Percentiles rank a stretch among this genome's conserved stretches.
Evolutionary conservation across 2,888 invertebrate genomes (phyloP).

Genomic region (Drosophila birchii): DNA sequence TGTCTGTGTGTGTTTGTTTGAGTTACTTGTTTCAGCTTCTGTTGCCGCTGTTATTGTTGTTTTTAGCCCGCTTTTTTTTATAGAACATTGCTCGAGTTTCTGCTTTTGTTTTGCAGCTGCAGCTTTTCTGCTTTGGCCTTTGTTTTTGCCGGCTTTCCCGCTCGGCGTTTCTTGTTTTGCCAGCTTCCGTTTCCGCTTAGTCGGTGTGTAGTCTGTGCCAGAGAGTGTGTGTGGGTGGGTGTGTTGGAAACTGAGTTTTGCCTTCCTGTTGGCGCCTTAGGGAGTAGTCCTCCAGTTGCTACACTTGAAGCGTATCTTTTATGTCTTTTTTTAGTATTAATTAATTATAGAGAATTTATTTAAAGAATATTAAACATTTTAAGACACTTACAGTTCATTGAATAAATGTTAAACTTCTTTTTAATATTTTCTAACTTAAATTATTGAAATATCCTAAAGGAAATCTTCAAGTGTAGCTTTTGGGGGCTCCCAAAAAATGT

Average conservation of each 20-base stretch:
- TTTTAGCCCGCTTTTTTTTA: constrained; percentile 23
- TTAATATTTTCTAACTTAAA: too few relatives aligned
- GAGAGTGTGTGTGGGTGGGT: constrained; percentile 29
- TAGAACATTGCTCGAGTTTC: constrained; percentile 35
- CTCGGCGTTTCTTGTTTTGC: constrained; percentile 50
- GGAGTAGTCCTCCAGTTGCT: constrained; percentile 34
- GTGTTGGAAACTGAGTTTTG: constrained; percentile 42
- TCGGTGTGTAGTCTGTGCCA: constrained; percentile 13
- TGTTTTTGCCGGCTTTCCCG: constrained; percentile 61
- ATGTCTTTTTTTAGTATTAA: neutral
- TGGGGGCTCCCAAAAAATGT: neutral
- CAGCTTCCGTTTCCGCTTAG: constrained; percentile 72
- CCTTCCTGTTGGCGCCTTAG: constrained; percentile 69
- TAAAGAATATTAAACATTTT: neutral
- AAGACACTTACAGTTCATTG: too few relatives aligned
- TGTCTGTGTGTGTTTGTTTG: neutral
- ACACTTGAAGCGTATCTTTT: constrained; percentile 12
- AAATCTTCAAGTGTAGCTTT: constrained; percentile 1
- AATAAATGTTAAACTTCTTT: too few relatives aligned
- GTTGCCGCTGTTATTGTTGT: constrained; percentile 28
- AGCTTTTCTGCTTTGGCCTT: constrained; percentile 58
- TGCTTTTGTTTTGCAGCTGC: constrained; percentile 60
- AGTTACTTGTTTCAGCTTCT: constrained; percentile 38
- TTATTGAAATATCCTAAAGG: neutral
- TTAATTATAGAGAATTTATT: too few relatives aligned